Evolutionary conservation across 1,140 invertebrate genomes (phyloP).

Genomic region (Drosophila nasuta): DNA sequence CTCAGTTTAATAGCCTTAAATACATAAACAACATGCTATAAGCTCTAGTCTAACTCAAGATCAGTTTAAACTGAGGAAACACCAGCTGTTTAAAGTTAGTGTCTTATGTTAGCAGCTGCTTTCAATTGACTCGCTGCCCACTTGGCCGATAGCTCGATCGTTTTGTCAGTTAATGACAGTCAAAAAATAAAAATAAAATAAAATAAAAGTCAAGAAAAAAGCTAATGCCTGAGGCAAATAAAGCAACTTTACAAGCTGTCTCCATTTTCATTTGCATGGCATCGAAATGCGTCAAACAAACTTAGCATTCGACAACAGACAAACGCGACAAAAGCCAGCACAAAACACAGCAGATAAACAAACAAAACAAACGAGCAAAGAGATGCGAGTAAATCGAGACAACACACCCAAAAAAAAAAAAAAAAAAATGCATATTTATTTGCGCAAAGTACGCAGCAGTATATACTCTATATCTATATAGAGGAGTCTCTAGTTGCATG

Average conservation of each 20-base stretch:
- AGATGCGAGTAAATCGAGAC: conserved; percentile 51
- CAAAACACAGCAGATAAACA: conserved; percentile 45
- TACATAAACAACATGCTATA: no score
- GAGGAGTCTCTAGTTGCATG: conserved; percentile 43
- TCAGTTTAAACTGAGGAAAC: no score
- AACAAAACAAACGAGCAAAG: conserved; percentile 24
- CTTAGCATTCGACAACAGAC: neutral
- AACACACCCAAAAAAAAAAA: no score
- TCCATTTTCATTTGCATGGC: conserved; percentile 73
- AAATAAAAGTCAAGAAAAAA: conserved; percentile 8
- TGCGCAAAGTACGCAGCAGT: conserved; percentile 55
- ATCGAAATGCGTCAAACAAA: conserved; percentile 43
- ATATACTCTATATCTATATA: conserved; percentile 37
- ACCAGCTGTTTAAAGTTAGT: no score
- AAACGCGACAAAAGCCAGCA: conserved; percentile 17
- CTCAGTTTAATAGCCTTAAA: no score
- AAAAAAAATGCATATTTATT: conserved; percentile 79
- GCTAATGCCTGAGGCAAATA: conserved; percentile 29
- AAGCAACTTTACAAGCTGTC: conserved; percentile 41
- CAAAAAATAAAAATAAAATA: conserved; percentile 1
- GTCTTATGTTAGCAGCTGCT: no score
- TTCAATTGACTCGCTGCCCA: neutral
- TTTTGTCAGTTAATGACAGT: conserved; percentile 33
- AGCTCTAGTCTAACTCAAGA: no score
- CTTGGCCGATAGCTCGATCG: neutral